phyloP scores from a whole-genome alignment of 2,888 invertebrate species.

The Ecdyonurus torrentis region DNA sequence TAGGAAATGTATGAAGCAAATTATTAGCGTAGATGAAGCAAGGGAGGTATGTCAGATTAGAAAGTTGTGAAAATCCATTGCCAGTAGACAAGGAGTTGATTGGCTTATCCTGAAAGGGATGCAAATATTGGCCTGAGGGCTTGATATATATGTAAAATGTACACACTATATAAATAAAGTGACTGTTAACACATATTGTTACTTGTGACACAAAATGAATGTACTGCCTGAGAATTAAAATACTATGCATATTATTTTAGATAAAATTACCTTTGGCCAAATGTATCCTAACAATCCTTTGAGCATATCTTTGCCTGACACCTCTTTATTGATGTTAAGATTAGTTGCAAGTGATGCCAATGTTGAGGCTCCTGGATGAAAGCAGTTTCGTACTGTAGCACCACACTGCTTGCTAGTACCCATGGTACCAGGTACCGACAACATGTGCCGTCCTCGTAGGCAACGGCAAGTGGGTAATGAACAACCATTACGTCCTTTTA shows the following conservation, averaged over 20 bases:
- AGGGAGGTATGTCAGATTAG: too few relatives aligned
- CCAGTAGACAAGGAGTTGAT: too few relatives aligned
- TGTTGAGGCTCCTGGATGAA: slow-evolving; percentile 73
- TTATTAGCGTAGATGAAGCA: too few relatives aligned
- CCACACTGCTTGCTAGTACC: neutral
- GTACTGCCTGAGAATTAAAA: too few relatives aligned
- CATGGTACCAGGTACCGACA: too few relatives aligned
- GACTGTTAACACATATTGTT: too few relatives aligned
- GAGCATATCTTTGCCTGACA: slow-evolving; percentile 63
- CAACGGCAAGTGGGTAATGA: neutral
- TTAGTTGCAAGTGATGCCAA: slow-evolving; percentile 26
- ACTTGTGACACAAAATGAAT: neutral
- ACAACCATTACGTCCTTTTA: slow-evolving; percentile 2
- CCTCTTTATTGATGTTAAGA: slow-evolving; percentile 23
- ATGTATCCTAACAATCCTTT: slow-evolving; percentile 79
- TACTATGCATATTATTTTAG: slow-evolving; percentile 16
- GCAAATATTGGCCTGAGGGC: too few relatives aligned
- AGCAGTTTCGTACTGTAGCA: slow-evolving; percentile 43
- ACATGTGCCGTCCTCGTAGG: neutral
- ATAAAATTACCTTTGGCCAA: slow-evolving; percentile 68
- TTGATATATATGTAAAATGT: too few relatives aligned
- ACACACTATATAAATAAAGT: too few relatives aligned
- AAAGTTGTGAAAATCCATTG: too few relatives aligned
- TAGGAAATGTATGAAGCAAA: too few relatives aligned
- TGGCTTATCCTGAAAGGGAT: too few relatives aligned